phyloP scores from a whole-genome alignment of 2,888 invertebrate genomes.

The Hemaris fuciformis region DNA sequence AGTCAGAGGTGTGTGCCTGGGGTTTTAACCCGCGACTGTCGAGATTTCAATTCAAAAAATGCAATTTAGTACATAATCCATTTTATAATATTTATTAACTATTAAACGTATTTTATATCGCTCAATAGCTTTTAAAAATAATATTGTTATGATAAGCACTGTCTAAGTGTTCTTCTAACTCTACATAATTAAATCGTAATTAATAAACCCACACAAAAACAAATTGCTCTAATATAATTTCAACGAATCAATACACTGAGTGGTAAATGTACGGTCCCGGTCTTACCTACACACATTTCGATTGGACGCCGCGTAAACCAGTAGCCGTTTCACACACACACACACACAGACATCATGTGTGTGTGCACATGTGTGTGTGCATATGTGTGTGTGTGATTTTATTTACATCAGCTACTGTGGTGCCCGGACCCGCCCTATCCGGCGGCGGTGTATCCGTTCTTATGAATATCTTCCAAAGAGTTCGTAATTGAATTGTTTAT shows the following conservation, averaged over 20 bases:
- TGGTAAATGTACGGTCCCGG: background rate
- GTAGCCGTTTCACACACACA: conserved; percentile 62
- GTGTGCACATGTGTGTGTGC: conserved; percentile 15
- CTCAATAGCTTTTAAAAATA: too few species aligned
- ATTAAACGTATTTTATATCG: too few species aligned
- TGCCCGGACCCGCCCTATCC: conserved; percentile 43
- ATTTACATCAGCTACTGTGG: conserved; percentile 53
- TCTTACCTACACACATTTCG: conserved; percentile 20
- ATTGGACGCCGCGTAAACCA: conserved; percentile 79
- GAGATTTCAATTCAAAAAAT: too few species aligned
- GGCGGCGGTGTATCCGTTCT: background rate
- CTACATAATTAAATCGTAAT: background rate
- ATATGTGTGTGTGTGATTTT: conserved; percentile 36
- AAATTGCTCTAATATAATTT: background rate
- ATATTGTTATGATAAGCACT: too few species aligned
- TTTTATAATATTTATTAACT: too few species aligned
- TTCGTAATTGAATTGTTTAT: too few species aligned
- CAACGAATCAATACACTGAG: background rate
- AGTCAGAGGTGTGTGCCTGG: too few species aligned
- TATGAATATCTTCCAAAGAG: background rate
- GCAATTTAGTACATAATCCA: too few species aligned
- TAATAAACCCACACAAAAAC: background rate
- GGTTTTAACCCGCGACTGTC: too few species aligned
- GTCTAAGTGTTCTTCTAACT: too few species aligned
- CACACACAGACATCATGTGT: conserved; percentile 24